Conservation (phyloP, 2,797 vertebrate genomes). For the Hippocampus kuda region DNA sequence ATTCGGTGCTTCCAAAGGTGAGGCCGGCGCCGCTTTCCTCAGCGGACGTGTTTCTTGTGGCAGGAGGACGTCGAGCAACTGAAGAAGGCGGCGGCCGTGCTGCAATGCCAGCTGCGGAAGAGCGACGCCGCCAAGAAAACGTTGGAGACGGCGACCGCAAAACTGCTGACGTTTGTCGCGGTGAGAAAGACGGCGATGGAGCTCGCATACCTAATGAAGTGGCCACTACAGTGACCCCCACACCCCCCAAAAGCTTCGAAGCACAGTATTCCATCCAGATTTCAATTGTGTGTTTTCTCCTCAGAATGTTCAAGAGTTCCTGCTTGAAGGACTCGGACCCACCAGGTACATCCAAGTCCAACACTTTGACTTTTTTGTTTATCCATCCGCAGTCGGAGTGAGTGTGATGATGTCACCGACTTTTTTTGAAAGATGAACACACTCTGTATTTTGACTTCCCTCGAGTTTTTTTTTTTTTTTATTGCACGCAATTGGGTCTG, state of each 20-base stretch:
- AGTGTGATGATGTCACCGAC: background rate
- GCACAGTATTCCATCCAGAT: background rate
- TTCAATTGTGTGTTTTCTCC: background rate
- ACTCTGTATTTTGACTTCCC: too few species aligned
- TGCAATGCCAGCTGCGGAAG: constrained; percentile 87
- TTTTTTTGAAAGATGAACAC: too few species aligned
- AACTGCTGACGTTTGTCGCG: constrained; percentile 86
- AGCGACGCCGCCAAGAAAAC: constrained; percentile 75
- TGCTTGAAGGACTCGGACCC: constrained; percentile 68
- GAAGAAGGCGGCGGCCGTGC: constrained; percentile 75
- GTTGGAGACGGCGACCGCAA: constrained; percentile 79
- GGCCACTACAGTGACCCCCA: background rate
- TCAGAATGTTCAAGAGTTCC: constrained; percentile 78
- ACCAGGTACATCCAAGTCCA: constrained; percentile 59
- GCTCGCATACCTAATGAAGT: background rate
- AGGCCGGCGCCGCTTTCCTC: too few species aligned
- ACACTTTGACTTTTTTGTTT: background rate
- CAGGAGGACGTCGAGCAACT: constrained; percentile 77
- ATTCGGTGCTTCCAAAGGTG: too few species aligned
- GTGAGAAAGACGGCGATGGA: constrained; percentile 47
- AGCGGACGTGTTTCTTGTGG: too few species aligned
- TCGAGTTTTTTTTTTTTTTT: too few species aligned
- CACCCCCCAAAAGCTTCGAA: background rate
- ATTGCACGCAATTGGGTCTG: background rate
- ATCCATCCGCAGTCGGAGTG: background rate